Evolutionary conservation across 2,797 vertebrate species (phyloP), one percentile per base, ranked within the genome.

Genomic region (Phrynocephalus forsythii): DNA sequence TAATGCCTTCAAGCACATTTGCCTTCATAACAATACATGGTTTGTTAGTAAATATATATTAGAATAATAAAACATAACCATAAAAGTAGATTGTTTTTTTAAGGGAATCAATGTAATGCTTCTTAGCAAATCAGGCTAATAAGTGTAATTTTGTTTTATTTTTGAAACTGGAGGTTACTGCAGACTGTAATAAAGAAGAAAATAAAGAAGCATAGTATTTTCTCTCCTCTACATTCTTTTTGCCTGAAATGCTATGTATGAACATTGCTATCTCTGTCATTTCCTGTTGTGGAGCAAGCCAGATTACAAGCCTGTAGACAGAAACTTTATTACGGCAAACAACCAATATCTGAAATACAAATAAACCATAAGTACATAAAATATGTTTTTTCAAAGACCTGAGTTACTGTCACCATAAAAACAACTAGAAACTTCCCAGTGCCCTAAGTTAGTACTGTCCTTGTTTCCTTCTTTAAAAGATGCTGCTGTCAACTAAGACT

Each of bases 91-190:
- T 0, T 60, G 5, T 90, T 63, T 38, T 63, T 38, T 76, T 66
- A 76, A 56, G 33, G 85, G 90, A 85, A 28, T 44, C 56, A 52
- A 67, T 89, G 82, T 90, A 85, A 84, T 84, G 30, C 48, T 93
- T 94, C 86, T 10, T 86, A 82, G 89, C 75, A 90, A 89, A 89
- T 87, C 63, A 89, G 44, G 60, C 24, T 3, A 84, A 82, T 63
- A 84, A 67, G 63, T 78, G 79, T 60, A 24, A 81, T 85, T 85
- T 82, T 83, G 75, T 83, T 87, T 89, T 90, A 82, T 18, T 85
- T 52, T 52, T 22, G 91, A 87, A 75, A 44, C 11, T 0, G n/a
- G 48, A 69, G 82, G 30, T 76, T 85, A 90, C 26, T 1, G 1
- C 8, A 86, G 60, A 52, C 5, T 86, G 87, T 82, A 89, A 91